Base-by-base conservation (phyloP, 2,888 invertebrate species). In the Nasonovia ribisnigri region DNA sequence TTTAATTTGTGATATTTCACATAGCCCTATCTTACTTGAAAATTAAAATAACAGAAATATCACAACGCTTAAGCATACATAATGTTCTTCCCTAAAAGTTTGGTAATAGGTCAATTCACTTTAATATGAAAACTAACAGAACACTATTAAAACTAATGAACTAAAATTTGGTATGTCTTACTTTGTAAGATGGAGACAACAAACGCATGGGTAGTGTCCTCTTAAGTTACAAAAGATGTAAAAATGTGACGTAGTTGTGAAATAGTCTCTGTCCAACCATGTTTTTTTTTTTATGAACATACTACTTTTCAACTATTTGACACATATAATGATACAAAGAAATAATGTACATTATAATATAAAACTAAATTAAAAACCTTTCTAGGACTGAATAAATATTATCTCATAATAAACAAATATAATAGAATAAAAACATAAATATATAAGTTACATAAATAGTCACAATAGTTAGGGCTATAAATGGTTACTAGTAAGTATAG, bases 351-450 rank as follows among this genome's bases (percentile, higher is more conserved):
- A 77, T 77, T 77, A 36, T 67, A 16, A 67, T 67, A 67, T 77
- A 36, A 6, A 77, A 36, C 20, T 36, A 42, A 77, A 77, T 36
- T 77, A 77, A 36, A 77, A 24, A 77, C 8, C 3, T 20, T 36
- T 77, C 20, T 77, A 77, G 8, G 8, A 77, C 20, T 77, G 20
- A 88, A 16, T 43, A 42, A 57, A 89, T 89, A 43, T 89, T 57
- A 57, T 42, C 42, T 36, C 20, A 90, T 84, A 42, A 48, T 20
- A 36, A 36, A 77, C 6, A 91, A 51, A 54, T 84, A 91, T 84
- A 54, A 54, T 48, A 84, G 36, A 51, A 91, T 91, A 91, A 91
- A 84, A 84, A 91, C 90, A 91, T 54, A 54, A 67, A 60, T 48
- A 77, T 67, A 67, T 24, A 90, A 24, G 11, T 29, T 16, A 29